These are phyloP conservation scores for Sebastes oblongus DNA, from an alignment of 2,797 vertebrate species.

Conservation along the genomic window DNA sequence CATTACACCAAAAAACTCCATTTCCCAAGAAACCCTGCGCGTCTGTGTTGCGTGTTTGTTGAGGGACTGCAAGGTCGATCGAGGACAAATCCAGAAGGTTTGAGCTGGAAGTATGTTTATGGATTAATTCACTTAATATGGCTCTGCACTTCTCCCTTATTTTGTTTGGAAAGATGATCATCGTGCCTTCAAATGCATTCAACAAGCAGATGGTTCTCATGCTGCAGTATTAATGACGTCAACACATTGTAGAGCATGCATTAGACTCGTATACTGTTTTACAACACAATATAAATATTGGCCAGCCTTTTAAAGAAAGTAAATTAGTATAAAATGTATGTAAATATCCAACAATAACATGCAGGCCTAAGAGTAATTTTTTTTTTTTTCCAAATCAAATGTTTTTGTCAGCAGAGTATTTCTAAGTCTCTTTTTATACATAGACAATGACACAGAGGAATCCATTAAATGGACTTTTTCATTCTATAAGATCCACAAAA, in stretches of 20 bases:
- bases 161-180: background rate
- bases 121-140: background rate
- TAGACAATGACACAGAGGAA: too few species aligned
- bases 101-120: background rate
- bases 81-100: background rate
- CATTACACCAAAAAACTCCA: conserved; percentile 63
- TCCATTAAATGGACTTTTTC: too few species aligned
- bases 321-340: background rate
- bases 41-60: background rate
- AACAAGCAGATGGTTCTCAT: background rate
- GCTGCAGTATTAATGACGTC: background rate
- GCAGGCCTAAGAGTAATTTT: background rate
- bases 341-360: background rate
- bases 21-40: conserved; percentile 66
- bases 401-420: too few species aligned
- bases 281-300: background rate
- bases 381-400: too few species aligned
- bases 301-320: background rate
- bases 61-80: background rate
- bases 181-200: background rate
- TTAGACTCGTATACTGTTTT: background rate
- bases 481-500: too few species aligned
- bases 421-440: too few species aligned
- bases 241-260: background rate
- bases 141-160: background rate